Percentiles rank a stretch among this genome's conserved stretches.
Evolutionary conservation across 2,797 vertebrate species (phyloP).

Genomic region (Rhinoraja longicauda): DNA sequence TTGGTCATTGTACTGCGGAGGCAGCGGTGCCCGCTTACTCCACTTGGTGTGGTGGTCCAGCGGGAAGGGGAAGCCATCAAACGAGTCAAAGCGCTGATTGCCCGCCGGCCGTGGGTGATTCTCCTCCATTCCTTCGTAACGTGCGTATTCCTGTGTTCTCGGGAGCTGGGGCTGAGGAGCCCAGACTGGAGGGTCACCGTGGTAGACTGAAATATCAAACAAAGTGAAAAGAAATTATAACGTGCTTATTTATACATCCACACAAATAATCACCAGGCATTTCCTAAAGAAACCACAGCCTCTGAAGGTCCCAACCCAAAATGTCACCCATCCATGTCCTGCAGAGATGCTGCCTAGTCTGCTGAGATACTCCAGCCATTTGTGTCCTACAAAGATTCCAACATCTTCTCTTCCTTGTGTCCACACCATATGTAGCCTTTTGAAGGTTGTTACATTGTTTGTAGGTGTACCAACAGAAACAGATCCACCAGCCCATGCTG

Average conservation of each 20-base stretch:
- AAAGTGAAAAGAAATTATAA: neutral
- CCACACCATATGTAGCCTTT: too few relatives aligned
- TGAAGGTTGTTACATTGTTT: too few relatives aligned
- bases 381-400: too few relatives aligned
- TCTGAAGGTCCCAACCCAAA: too few relatives aligned
- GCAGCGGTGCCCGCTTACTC: constrained; percentile 84
- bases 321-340: too few relatives aligned
- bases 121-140: constrained; percentile 73
- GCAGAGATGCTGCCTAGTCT: too few relatives aligned
- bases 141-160: constrained; percentile 70
- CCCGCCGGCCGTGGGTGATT: constrained; percentile 57
- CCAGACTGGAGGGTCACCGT: constrained; percentile 5
- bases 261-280: neutral
- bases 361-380: too few relatives aligned
- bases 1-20: constrained; percentile 89
- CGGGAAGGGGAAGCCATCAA: constrained; percentile 89
- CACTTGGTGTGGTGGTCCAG: constrained; percentile 61
- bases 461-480: too few relatives aligned
- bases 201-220: neutral
- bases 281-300: too few relatives aligned
- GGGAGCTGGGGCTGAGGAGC: constrained; percentile 54
- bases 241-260: neutral
- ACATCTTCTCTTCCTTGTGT: too few relatives aligned
- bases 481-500: too few relatives aligned
- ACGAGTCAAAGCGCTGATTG: constrained; percentile 67